Percentiles rank a stretch among this genome's conserved stretches.
Conservation (phyloP, 2,797 vertebrate species). For the Thalassophryne amazonica region DNA sequence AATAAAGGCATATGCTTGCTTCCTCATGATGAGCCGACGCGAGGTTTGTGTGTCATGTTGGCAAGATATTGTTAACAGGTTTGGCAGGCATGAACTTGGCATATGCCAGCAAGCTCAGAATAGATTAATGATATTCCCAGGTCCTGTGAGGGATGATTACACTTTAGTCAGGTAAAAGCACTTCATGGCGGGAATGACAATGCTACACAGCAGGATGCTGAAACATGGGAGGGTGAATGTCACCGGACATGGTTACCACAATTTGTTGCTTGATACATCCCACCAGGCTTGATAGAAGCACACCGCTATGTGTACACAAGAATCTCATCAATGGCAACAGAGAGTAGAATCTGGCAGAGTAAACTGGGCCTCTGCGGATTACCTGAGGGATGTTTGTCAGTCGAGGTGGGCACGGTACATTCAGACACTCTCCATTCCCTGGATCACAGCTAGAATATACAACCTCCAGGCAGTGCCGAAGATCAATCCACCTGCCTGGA, state of each 20-base stretch:
- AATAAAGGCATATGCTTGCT: conserved; percentile 66
- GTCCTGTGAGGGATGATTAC: conserved; percentile 20
- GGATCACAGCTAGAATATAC: conserved; percentile 11
- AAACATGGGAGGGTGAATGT: not conserved
- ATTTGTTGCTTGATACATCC: not conserved
- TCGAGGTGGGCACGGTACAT: not conserved
- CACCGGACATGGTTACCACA: not conserved
- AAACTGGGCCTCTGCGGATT: not conserved
- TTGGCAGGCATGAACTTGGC: conserved; percentile 33
- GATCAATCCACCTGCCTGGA: conserved; percentile 27
- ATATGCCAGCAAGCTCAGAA: conserved; percentile 9
- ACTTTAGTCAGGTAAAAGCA: not conserved
- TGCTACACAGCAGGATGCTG: not conserved
- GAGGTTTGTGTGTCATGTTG: conserved; percentile 9
- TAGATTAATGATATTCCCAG: conserved; percentile 15
- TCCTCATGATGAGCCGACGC: conserved; percentile 18
- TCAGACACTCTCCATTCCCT: not conserved
- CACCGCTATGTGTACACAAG: not conserved
- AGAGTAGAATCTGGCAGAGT: not conserved
- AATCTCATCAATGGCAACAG: conserved; percentile 1
- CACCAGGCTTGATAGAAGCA: not conserved
- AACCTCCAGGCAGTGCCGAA: conserved; percentile 1
- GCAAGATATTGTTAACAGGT: conserved; percentile 28
- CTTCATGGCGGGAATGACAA: not conserved
- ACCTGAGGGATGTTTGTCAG: conserved; percentile 9